These are phyloP conservation scores for Iguana delicatissima DNA, from an alignment of 2,797 vertebrate species.

Conservation along the genomic window DNA sequence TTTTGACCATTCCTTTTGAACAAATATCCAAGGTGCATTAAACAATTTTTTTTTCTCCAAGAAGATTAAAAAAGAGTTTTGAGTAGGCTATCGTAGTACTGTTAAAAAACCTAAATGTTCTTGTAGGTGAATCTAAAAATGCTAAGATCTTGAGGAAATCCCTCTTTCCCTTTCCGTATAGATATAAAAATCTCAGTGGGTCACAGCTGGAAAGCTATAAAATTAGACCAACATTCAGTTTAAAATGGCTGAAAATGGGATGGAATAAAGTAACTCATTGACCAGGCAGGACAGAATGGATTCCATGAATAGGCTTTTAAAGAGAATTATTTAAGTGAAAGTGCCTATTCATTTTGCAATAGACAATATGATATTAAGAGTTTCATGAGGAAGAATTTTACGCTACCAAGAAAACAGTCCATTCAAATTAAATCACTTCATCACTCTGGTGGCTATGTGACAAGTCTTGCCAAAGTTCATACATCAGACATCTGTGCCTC, in stretches of 20 bases:
- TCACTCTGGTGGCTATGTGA: conserved; percentile 34
- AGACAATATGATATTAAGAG: conserved; percentile 40
- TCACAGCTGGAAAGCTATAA: conserved; percentile 13
- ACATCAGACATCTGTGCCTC: conserved; percentile 27
- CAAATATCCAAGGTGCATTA: background rate
- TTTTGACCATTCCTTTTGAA: background rate
- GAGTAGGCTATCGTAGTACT: accelerated
- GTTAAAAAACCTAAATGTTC: background rate
- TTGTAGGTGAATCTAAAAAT: conserved; percentile 7
- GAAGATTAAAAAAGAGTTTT: conserved; percentile 2
- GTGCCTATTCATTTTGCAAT: conserved; percentile 40
- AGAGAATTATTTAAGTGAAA: conserved; percentile 33
- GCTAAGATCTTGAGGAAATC: background rate
- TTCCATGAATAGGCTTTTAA: conserved; percentile 11
- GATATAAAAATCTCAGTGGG: background rate
- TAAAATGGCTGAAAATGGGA: background rate
- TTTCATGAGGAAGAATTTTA: conserved; percentile 59
- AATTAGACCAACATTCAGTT: background rate
- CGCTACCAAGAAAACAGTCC: conserved; percentile 36
- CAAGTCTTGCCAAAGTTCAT: conserved; percentile 47
- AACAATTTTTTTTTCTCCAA: background rate
- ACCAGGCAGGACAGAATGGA: conserved; percentile 27
- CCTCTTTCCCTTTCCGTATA: background rate
- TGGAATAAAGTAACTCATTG: background rate
- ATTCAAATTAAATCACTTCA: conserved; percentile 41